phyloP scores from a whole-genome alignment of 2,113 vertebrate species.

The Trichomycterus rosablanca region DNA sequence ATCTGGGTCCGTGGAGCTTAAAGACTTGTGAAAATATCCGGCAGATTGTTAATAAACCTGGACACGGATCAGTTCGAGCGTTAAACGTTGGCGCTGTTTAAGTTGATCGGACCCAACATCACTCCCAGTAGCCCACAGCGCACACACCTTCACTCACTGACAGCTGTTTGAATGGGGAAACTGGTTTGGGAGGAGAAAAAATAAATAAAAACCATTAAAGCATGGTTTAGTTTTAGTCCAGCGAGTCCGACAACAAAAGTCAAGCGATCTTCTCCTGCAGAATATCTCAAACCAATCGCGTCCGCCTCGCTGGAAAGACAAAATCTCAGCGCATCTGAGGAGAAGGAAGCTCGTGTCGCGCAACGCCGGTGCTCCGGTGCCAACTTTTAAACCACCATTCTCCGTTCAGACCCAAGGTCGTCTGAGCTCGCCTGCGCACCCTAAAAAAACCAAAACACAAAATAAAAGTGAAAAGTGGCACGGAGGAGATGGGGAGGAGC shows the following conservation, averaged over 20 bases:
- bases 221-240: neutral
- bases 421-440: constrained; percentile 42
- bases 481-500: constrained; percentile 60
- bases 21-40: neutral
- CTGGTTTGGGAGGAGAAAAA: neutral
- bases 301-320: neutral
- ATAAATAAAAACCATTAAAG: neutral
- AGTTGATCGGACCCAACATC: constrained; percentile 7
- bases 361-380: neutral
- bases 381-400: constrained; percentile 16
- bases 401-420: neutral
- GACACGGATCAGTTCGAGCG: neutral
- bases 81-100: neutral
- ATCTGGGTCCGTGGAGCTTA: neutral
- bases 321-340: neutral
- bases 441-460: constrained; percentile 6
- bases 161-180: neutral
- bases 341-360: neutral
- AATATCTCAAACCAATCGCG: neutral
- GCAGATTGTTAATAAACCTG: neutral
- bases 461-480: constrained; percentile 53
- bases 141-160: neutral
- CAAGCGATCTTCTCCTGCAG: neutral
- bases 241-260: too few relatives aligned
- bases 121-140: neutral